Evolutionary conservation across 2,113 vertebrate genomes (phyloP).

Genomic region (Elachura formosa): DNA sequence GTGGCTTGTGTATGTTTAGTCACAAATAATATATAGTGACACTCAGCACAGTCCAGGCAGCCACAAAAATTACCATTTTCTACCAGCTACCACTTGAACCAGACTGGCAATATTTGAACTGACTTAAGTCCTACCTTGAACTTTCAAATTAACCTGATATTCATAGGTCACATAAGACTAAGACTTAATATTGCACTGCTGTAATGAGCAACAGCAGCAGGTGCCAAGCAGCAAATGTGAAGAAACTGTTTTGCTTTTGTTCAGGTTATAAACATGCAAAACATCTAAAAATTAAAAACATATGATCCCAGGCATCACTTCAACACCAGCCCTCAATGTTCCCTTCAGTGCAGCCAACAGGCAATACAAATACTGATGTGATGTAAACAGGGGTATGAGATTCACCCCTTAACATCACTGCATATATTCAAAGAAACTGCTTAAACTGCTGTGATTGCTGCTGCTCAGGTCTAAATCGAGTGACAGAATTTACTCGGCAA

Average conservation of each 20-base stretch:
- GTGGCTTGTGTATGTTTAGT: neutral
- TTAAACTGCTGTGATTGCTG: neutral
- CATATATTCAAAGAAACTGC: neutral
- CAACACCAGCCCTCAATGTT: neutral
- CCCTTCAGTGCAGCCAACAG: neutral
- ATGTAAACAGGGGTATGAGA: neutral
- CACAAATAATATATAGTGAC: neutral
- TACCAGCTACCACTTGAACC: neutral
- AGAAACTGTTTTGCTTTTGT: neutral
- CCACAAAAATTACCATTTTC: neutral
- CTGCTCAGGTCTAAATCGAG: neutral
- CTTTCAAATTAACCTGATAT: neutral
- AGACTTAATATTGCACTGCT: neutral
- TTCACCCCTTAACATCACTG: neutral
- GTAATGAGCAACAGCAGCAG: neutral
- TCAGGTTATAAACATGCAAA: neutral
- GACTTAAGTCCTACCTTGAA: neutral
- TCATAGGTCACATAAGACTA: accelerated
- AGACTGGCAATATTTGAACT: neutral
- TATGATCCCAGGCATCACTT: neutral
- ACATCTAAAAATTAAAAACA: neutral
- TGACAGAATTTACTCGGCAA: neutral
- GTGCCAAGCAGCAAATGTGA: neutral
- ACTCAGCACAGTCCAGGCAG: neutral
- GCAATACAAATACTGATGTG: neutral